These are phyloP conservation scores for Mustela lutreola DNA, from an alignment of 2,113 vertebrate species.

Conservation along the genomic window DNA sequence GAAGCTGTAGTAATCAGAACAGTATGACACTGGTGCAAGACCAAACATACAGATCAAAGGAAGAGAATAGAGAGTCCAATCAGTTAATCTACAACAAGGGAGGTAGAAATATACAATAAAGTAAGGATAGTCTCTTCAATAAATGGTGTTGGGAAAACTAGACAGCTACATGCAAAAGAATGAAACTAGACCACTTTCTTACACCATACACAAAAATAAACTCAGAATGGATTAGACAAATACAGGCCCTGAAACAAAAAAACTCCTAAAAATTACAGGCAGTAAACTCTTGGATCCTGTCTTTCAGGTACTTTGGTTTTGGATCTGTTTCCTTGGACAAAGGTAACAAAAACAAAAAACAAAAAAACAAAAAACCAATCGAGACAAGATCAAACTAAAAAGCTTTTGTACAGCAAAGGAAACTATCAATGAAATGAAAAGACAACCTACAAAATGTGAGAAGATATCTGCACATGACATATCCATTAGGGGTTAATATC, in stretches of 20 bases:
- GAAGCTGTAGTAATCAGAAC: not conserved
- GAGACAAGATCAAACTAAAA: not conserved
- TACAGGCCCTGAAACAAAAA: not conserved
- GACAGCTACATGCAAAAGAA: not conserved
- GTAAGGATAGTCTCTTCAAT: not conserved
- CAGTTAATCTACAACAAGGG: not conserved
- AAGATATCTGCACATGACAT: not conserved
- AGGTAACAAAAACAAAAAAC: not conserved
- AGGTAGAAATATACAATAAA: not conserved
- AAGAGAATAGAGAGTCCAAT: not conserved
- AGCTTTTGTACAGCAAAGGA: not conserved
- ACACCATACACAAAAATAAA: not conserved
- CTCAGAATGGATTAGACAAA: not conserved
- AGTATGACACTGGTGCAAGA: not conserved
- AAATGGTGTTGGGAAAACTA: not conserved
- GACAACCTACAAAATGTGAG: not conserved
- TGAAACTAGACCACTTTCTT: not conserved
- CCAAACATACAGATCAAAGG: not conserved
- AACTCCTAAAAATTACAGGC: not conserved
- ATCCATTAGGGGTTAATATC: not conserved
- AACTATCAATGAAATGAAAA: not conserved
- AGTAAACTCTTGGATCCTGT: not conserved
- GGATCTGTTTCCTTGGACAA: not conserved
- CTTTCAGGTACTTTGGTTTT: not conserved
- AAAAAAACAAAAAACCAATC: not conserved